Evolutionary conservation across 2,888 invertebrate species (phyloP), one percentile per base, ranked within the genome.

Genomic region (Chymomyza amoena): DNA sequence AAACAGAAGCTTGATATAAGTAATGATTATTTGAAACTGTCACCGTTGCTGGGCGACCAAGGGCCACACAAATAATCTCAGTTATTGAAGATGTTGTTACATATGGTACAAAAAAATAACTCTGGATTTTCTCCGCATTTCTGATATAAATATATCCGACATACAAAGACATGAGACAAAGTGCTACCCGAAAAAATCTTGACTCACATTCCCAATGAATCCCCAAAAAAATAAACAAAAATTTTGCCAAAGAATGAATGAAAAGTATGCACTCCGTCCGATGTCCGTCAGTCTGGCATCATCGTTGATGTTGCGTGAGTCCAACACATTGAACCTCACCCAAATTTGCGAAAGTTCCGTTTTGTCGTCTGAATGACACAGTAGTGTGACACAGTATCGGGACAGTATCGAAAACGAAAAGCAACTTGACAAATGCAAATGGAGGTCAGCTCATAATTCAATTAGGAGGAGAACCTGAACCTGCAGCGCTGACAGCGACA

Each of bases 371-470:
- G 74, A 73, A 72, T 83, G 84, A 86, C 79, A 82, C 81, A 75
- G 85, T 57, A 4, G 4, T 54, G 54, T 18, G 54, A n/a, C 54
- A 16, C 7, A 54, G 54, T 78, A 69, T 80, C 59, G 68, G 76
- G 80, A 79, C 72, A 32, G 32, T 32, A 79, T 85, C 76, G 86
- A 85, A 83, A 83, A 75, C 75, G 88, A 84, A 87, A 87, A 80
- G 71, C 57, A 25, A 25, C 15, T 18, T 18, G 20, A 57, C 18
- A 60, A 63, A 54, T 70, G 72, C 77, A 79, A 88, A 88, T 84
- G 88, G 81, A 88, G 88, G 84, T 88, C 87, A 88, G 69, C 73
- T 74, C 88, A 85, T 85, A 88, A 85, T 86, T 85, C 84, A 85
- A 85, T 85, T 85, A 85, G 80, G 84, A 85, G 80, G 88, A 45